Evolutionary conservation across 2,888 invertebrate genomes (phyloP), one percentile per base, ranked within the genome.

Genomic region (Athripsodes cinereus): DNA sequence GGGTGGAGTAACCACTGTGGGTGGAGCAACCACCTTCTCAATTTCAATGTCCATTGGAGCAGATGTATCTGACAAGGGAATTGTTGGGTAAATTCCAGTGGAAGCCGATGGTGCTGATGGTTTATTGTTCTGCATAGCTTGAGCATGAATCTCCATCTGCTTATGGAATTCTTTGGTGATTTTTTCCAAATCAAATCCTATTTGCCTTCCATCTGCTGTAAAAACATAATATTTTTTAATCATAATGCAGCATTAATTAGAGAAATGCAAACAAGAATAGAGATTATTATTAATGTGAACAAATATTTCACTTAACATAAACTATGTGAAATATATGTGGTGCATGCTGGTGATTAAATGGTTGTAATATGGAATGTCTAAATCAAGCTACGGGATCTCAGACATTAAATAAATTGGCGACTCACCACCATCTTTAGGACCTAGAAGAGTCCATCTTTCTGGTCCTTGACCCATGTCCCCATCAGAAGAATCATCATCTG

Each of bases 41-140:
- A 16, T 13, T 13, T 40, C 40, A 18, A 49, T 10, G 20, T 55
- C 22, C 46, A 22, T 53, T 22, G 22, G 55, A 49, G 34, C 26
- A 48, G 18, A 40, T 20, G 40, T 5, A 44, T 65, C 60, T 1
- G 68, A 65, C 21, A 46, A 46, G 6, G 40, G 53, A 34, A 58
- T 51, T 8, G 26, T 49, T 22, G 53, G 53, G n/a, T 53, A 58
- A 54, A 58, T 57, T 18, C 57, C 57, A 19, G 57, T 18, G 8
- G 10, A 34, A 8, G 21, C 13, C 1, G n/a, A 18, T 5, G 48
- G 21, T n/a, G 16, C 21, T 8, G 52, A 22, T 2, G 52, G 34
- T 1, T 13, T 26, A 20, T 19, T 40, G 13, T 52, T 52, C 8
- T 18, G 8, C 11, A n/a, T 31, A 16, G 34, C 13, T 19, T 52